These are phyloP conservation scores for Ganaspis brasiliensis DNA, from an alignment of 2,888 invertebrate species.

Conservation along the genomic window DNA sequence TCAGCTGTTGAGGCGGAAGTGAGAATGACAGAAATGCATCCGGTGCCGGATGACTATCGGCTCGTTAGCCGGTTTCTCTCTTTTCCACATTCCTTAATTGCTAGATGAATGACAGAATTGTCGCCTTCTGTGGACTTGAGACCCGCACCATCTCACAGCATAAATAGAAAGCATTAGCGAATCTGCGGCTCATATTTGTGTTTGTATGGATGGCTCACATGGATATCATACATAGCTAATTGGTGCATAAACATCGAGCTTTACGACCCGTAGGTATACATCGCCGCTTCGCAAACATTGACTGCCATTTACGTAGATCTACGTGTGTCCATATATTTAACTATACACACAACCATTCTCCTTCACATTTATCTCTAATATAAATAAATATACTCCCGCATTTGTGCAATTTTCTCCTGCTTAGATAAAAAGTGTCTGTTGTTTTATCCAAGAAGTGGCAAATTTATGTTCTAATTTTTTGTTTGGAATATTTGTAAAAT, in stretches of 20 bases:
- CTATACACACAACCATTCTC: not conserved
- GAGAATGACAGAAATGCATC: conserved; percentile 43
- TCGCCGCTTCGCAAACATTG: conserved; percentile 75
- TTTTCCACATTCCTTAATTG: conserved; percentile 30
- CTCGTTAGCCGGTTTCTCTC: conserved; percentile 43
- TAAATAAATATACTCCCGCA: too few relatives aligned
- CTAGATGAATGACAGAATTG: conserved; percentile 16
- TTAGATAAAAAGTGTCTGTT: too few relatives aligned
- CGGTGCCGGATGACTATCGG: conserved; percentile 38
- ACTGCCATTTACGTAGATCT: conserved; percentile 74
- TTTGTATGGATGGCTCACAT: conserved; percentile 15
- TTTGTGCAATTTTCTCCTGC: too few relatives aligned
- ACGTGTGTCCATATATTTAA: conserved; percentile 9
- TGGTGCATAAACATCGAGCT: conserved; percentile 76
- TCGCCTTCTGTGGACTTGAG: not conserved
- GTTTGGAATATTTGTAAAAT: too few relatives aligned
- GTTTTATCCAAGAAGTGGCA: too few relatives aligned
- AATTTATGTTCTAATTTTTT: too few relatives aligned
- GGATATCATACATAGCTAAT: conserved; percentile 74
- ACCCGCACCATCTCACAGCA: not conserved
- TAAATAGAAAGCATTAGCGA: not conserved
- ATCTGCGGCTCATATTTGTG: conserved; percentile 16
- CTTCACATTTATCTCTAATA: not conserved
- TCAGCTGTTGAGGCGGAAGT: conserved; percentile 28
- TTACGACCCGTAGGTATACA: conserved; percentile 73